Evolutionary conservation across 2,113 vertebrate species (phyloP).

Genomic region (Lichenostomus cassidix): DNA sequence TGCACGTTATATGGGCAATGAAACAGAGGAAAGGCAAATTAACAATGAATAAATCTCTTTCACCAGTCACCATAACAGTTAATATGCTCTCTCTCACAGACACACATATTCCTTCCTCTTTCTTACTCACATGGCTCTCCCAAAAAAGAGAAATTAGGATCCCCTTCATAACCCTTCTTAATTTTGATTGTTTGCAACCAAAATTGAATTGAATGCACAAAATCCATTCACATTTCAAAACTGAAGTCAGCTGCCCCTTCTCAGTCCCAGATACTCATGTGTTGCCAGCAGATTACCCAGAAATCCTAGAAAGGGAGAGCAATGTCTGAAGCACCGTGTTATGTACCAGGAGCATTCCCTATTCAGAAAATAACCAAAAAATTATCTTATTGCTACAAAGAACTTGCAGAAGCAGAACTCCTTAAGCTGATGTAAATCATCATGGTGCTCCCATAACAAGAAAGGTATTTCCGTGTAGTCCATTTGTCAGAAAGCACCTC

Average conservation of each 20-base stretch:
- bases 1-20: not conserved
- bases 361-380: not conserved
- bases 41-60: slow-evolving; percentile 21
- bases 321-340: not conserved
- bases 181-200: not conserved
- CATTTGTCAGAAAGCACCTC: not conserved
- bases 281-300: not conserved
- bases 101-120: not conserved
- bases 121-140: not conserved
- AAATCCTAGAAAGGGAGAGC: not conserved
- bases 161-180: not conserved
- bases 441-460: not conserved
- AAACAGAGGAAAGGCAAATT: slow-evolving; percentile 24
- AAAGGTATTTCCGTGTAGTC: not conserved
- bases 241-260: not conserved
- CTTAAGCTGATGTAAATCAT: not conserved
- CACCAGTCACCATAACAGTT: not conserved
- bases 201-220: not conserved
- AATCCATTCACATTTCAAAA: not conserved
- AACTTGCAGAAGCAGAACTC: not conserved
- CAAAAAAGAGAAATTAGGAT: not conserved
- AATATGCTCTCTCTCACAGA: not conserved
- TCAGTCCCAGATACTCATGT: not conserved
- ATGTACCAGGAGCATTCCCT: not conserved
- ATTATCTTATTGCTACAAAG: not conserved